A percentile compares a stretch with the other conserved stretches of the same genome.
phyloP scores from a whole-genome alignment of 2,113 vertebrate species.

The Melozone crissalis region DNA sequence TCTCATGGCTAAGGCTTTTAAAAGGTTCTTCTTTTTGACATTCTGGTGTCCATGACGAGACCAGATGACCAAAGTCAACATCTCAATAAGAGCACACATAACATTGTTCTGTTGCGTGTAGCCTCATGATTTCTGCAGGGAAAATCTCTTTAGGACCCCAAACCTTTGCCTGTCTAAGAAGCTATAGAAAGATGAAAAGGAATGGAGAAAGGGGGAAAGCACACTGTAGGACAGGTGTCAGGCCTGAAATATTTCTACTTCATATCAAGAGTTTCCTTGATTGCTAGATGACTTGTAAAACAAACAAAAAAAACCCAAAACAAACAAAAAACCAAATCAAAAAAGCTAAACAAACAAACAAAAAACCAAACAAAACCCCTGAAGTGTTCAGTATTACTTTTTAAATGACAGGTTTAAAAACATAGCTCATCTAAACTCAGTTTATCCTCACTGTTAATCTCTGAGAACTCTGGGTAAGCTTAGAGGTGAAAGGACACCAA shows the following conservation, averaged over 20 bases:
- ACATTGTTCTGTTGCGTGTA: neutral
- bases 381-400: neutral
- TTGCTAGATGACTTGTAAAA: neutral
- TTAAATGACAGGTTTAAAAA: neutral
- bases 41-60: neutral
- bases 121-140: neutral
- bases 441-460: neutral
- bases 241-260: neutral
- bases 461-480: neutral
- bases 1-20: neutral
- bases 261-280: neutral
- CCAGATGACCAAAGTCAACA: neutral
- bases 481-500: constrained; percentile 20
- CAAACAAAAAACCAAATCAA: neutral
- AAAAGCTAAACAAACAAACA: neutral
- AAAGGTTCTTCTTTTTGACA: neutral
- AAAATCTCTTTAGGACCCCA: neutral
- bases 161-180: neutral
- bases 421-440: neutral
- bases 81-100: neutral
- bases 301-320: neutral
- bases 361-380: neutral
- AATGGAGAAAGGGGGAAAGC: neutral
- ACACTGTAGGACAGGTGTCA: neutral
- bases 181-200: neutral